Percentiles rank a stretch among this genome's conserved stretches.
Conservation (phyloP, 2,113 vertebrate species). For the Oryctolagus cuniculus region mOryCun1.1 NC_091450.1:38227501-38228000, state of each 20-base stretch:
- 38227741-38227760: not conserved
- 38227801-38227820: not conserved
- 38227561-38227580: accelerated
- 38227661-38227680: not conserved
- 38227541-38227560: not conserved
- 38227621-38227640: not conserved
- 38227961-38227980: too few species aligned
- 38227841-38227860: not conserved
- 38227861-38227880: not conserved
- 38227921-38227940: not conserved
- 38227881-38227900: not conserved
- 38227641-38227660: not conserved
- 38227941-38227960: not conserved
- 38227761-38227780: not conserved
- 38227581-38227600: not conserved
- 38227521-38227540: not conserved
- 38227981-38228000: not conserved
- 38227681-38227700: not conserved
- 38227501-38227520: not conserved
- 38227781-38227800: not conserved
- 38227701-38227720: not conserved
- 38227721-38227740: not conserved
- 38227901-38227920: not conserved
- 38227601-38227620: too few species aligned
- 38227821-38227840: not conserved